Percentiles rank a stretch among this genome's conserved stretches.
phyloP scores from a whole-genome alignment of 2,797 vertebrate genomes.

The Rousettus madagascariensis region DNA sequence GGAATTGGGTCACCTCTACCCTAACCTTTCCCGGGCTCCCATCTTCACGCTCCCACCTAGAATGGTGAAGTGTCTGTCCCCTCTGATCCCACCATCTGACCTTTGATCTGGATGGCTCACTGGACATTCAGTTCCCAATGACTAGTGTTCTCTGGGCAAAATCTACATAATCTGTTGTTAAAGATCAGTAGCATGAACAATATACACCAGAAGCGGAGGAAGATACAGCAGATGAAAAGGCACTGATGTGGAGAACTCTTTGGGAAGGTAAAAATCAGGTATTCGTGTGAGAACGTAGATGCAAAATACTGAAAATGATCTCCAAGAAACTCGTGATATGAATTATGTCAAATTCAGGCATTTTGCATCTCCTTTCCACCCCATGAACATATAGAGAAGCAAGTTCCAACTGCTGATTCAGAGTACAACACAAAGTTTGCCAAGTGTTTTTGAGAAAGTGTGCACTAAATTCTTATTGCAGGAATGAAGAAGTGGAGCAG shows the following conservation, averaged over 20 bases:
- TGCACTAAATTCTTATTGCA: background rate
- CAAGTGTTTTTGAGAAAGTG: background rate
- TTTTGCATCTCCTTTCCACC: background rate
- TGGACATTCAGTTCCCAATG: slow-evolving; percentile 80
- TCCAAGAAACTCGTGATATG: background rate
- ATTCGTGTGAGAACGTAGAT: background rate
- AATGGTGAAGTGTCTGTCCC: slow-evolving; percentile 78
- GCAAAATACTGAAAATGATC: background rate
- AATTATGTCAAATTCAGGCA: background rate
- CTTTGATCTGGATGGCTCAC: slow-evolving; percentile 80
- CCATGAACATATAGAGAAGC: accelerated
- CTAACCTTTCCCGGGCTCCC: slow-evolving; percentile 86
- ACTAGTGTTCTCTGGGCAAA: slow-evolving; percentile 83
- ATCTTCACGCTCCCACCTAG: slow-evolving; percentile 62
- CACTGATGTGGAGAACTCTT: background rate
- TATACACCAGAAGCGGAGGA: slow-evolving; percentile 80
- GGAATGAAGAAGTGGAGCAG: background rate
- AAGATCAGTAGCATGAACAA: slow-evolving; percentile 84
- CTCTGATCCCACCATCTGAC: slow-evolving; percentile 74
- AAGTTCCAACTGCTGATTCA: background rate
- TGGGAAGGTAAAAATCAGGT: slow-evolving; percentile 52
- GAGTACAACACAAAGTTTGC: slow-evolving; percentile 16
- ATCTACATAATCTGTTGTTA: slow-evolving; percentile 90
- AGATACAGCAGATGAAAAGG: slow-evolving; percentile 65
- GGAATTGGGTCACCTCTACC: slow-evolving; percentile 88